Evolutionary conservation across 2,113 vertebrate species (phyloP), one percentile per base, ranked within the genome.

Genomic region (Vidua chalybeata): DNA sequence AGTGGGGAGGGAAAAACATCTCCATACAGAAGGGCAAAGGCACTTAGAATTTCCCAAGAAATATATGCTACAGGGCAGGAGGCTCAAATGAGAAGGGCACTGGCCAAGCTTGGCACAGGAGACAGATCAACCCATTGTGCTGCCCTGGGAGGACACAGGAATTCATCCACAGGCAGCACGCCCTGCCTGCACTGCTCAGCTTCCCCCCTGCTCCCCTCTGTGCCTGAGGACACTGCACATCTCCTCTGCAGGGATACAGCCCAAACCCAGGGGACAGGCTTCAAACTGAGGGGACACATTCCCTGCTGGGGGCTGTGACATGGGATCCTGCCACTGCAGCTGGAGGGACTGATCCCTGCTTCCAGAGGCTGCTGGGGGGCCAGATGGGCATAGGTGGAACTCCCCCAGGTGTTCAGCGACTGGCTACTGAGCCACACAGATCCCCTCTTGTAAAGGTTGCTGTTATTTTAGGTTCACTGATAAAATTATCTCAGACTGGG

Each of bases 81-180:
- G 52, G 55, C 52, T 91, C 72, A 88, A 35, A 83, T 15, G 64
- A 86, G 87, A 48, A 85, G 82, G 61, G 27, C 58, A 62, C 1
- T 4, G 33, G 39, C 63, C 59, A 69, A 71, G 48, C 43, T 19
- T 41, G 67, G 85, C 83, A 49, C 35, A 45, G 4, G n/a, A 94
- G 68, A 22, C 37, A 67, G 58, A 28, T 45, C 2, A 0, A 26
- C 17, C 0, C 7, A 45, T 33, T 1, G 0, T 0, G 0, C 45
- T 58, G 58, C 37, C 67, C 58, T 1, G 2, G 26, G 46, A 90
- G 35, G 33, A 69, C 45, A 27, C 1, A 6, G 62, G n/a, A 88
- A 69, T 62, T 66, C 46, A 75, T 45, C 79, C n/a, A 5, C 30
- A 67, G 64, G 72, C 20, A 3, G 37, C 17, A 15, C 27, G 4